Evolutionary conservation across 2,797 vertebrate species (phyloP).

Genomic region (Semotilus atromaculatus): DNA sequence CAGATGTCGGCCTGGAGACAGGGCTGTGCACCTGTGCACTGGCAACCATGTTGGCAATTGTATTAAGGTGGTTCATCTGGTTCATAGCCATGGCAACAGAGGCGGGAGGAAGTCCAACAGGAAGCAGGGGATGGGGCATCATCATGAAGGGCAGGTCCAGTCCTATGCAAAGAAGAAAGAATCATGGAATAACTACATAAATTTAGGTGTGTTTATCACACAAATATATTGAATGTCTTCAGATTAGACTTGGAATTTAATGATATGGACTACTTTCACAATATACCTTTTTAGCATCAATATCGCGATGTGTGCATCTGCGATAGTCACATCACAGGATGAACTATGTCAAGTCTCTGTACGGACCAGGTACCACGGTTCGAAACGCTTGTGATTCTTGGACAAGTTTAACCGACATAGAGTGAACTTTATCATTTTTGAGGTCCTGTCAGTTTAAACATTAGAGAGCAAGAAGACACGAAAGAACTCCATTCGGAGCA

Average conservation of each 20-base stretch:
- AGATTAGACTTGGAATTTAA: background rate
- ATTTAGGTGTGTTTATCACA: background rate
- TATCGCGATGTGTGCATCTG: background rate
- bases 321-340: background rate
- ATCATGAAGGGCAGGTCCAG: constrained; percentile 96
- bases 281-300: background rate
- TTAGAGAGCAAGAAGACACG: too few relatives aligned
- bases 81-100: constrained; percentile 98
- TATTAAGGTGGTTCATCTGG: constrained; percentile 97
- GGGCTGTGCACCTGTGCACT: constrained; percentile 92
- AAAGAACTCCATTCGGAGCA: too few relatives aligned
- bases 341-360: too few relatives aligned
- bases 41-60: constrained; percentile 94
- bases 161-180: constrained; percentile 71
- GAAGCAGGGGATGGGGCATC: constrained; percentile 95
- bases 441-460: background rate
- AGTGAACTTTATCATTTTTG: background rate
- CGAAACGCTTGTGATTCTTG: background rate
- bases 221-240: background rate
- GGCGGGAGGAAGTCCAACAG: constrained; percentile 92
- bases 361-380: too few relatives aligned
- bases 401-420: background rate
- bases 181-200: constrained; percentile 30
- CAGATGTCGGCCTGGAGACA: constrained; percentile 83
- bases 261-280: background rate